A percentile compares a stretch with the other conserved stretches of the same genome.
phyloP scores from a whole-genome alignment of 1,140 invertebrate species.

The Mya arenaria region DNA sequence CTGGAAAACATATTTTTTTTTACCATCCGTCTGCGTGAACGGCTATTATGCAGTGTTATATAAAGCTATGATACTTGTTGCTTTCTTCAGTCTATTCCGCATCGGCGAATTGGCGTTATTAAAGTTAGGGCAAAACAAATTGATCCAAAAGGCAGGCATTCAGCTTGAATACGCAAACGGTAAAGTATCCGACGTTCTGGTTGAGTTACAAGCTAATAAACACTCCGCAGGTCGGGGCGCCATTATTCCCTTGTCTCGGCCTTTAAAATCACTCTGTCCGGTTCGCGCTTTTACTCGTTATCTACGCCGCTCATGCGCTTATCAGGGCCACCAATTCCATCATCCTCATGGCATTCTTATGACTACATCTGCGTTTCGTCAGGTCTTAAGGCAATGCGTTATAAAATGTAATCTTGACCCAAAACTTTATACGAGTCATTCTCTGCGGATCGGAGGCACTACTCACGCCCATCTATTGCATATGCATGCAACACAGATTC shows the following conservation, averaged over 20 bases:
- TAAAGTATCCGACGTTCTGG: neutral
- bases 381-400: neutral
- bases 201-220: neutral
- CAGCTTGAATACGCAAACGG: neutral
- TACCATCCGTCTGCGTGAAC: neutral
- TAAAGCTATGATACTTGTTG: neutral
- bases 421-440: too few species aligned
- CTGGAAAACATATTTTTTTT: neutral
- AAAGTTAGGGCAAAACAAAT: neutral
- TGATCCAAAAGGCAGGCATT: neutral
- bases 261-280: neutral
- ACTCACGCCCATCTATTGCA: neutral
- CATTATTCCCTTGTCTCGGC: neutral
- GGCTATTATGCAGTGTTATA: neutral
- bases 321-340: neutral
- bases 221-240: neutral
- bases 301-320: neutral
- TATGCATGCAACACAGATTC: neutral
- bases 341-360: neutral
- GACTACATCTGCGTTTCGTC: neutral
- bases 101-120: neutral
- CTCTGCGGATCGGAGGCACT: constrained; percentile 28
- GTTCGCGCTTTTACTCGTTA: neutral
- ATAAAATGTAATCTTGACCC: too few species aligned
- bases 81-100: constrained; percentile 13